phyloP scores from a whole-genome alignment of 2,113 vertebrate genomes.

The Ceuthmochares aereus region DNA sequence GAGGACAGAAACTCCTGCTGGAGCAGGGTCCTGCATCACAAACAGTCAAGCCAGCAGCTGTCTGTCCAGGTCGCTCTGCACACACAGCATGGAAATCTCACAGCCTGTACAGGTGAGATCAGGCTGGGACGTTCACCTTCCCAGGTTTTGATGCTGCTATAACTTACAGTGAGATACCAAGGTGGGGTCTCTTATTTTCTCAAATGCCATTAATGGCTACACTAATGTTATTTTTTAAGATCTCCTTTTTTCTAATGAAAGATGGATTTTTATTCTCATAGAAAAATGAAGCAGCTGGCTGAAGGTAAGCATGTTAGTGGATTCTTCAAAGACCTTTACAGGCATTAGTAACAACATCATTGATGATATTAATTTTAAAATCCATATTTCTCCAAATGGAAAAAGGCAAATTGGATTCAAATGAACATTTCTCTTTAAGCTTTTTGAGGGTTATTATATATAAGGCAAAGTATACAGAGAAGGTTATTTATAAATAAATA shows the following conservation, averaged over 20 bases:
- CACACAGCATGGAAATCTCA: background rate
- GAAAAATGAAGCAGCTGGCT: background rate
- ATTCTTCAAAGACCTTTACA: background rate
- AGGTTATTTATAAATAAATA: background rate
- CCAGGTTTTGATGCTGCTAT: background rate
- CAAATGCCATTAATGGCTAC: background rate
- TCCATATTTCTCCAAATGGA: background rate
- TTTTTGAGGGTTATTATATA: background rate
- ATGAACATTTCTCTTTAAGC: background rate
- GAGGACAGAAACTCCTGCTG: background rate
- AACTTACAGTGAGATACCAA: background rate
- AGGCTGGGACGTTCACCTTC: fast-evolving
- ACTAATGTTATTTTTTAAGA: background rate
- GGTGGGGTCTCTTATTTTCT: background rate
- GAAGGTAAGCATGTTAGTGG: background rate
- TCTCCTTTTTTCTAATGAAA: background rate
- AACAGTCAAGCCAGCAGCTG: too few relatives aligned
- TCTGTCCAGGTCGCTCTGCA: too few relatives aligned
- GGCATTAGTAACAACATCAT: background rate
- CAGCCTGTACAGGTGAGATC: fast-evolving
- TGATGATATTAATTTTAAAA: background rate
- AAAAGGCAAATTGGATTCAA: background rate
- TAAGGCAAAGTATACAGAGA: background rate
- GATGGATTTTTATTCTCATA: background rate
- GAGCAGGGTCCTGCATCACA: background rate